Evolutionary conservation across 92 coral and sea anemone species (phyloP), one percentile per base, ranked within the genome.

Genomic region (Umimayanthus chanpuru): DNA sequence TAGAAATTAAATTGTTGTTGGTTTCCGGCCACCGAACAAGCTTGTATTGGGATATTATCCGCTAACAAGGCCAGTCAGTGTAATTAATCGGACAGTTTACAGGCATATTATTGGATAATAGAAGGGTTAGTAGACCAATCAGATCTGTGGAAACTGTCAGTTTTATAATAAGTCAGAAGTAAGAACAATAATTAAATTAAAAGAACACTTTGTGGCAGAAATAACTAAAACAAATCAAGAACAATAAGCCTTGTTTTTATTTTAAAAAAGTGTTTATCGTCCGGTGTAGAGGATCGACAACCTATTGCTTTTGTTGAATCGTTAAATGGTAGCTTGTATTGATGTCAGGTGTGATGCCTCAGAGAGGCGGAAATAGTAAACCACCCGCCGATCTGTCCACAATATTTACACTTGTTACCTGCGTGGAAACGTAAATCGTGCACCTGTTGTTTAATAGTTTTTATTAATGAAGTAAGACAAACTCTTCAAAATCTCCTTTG

Each of bases 341-440:
- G 49, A 25, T 20, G n/a, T 41, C 30, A 53, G 20, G 38, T 43
- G 36, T 40, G 80, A 44, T 76, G 26, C n/a, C 11, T 43, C 58
- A 23, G 23, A 76, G n/a, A 18, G 36, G 29, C 3, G 10, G 4
- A 29, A 56, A 39, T 76, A 21, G 5, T 38, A 43, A 9, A 5
- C 85, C 41, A 81, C 85, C 85, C 39, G 85, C 53, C 8, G 73
- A 16, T 18, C 15, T 38, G 32, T 56, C 30, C 50, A 28, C 15
- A 84, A 75, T 82, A 50, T 82, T 91, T 72, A 55, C 70, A 67
- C 47, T 82, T 82, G 74, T 68, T 67, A 76, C 93, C 80, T 82
- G 82, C 39, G 85, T 20, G 79, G 36, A 73, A 82, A 76, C 11
- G 23, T 30, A 15, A 68, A 38, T 84, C 70, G 70, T 36, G 41